Evolutionary conservation across 2,797 vertebrate genomes (phyloP).

Genomic region (Amniataba percoides): DNA sequence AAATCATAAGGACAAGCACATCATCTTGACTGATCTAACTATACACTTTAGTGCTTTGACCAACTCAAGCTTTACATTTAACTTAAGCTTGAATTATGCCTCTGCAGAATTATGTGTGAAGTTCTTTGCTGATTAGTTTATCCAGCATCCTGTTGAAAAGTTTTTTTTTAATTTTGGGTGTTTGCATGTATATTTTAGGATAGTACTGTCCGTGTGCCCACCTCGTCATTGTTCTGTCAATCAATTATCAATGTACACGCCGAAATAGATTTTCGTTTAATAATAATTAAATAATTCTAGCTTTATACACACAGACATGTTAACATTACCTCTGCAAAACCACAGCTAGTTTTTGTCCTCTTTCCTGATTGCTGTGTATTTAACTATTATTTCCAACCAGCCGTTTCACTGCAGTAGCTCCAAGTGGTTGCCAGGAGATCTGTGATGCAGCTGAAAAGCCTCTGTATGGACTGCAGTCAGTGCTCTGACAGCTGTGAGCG

Average conservation of each 20-base stretch:
- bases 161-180: too few relatives aligned
- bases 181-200: too few relatives aligned
- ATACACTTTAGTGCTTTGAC: not conserved
- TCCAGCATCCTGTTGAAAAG: too few relatives aligned
- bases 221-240: too few relatives aligned
- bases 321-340: not conserved
- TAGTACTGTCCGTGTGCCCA: too few relatives aligned
- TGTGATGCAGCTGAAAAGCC: conserved; percentile 63
- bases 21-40: not conserved
- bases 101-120: not conserved
- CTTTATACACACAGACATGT: not conserved
- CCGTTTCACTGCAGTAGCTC: conserved; percentile 27
- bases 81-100: not conserved
- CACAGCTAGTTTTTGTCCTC: not conserved
- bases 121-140: not conserved
- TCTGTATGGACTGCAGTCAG: conserved; percentile 53
- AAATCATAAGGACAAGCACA: not conserved
- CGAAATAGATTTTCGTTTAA: not conserved
- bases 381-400: conserved; percentile 11
- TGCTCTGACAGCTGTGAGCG: conserved; percentile 47
- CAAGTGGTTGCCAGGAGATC: conserved; percentile 61
- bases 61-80: not conserved
- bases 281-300: too few relatives aligned
- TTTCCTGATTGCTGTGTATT: not conserved
- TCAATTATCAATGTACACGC: too few relatives aligned